phyloP scores from a whole-genome alignment of 1,140 invertebrate genomes.

The Riptortus pedestris region DNA sequence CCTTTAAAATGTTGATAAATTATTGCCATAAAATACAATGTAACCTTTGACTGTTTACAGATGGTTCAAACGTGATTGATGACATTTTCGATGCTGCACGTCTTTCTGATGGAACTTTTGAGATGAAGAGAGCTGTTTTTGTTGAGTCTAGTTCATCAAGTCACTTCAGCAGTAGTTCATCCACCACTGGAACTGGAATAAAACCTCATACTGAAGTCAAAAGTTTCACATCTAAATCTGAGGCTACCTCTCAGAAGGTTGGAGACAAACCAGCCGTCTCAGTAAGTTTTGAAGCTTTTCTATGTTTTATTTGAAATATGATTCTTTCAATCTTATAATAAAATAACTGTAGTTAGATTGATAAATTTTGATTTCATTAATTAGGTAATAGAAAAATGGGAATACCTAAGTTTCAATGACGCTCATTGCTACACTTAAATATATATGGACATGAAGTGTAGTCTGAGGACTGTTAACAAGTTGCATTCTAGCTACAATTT shows the following conservation, averaged over 20 bases:
- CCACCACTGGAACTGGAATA: conserved; percentile 23
- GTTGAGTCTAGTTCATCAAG: conserved; percentile 38
- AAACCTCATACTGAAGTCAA: conserved; percentile 38
- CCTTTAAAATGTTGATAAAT: no score
- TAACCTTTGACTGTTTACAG: no score
- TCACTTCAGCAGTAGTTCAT: conserved; percentile 29
- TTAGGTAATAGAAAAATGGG: no score
- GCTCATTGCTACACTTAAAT: no score
- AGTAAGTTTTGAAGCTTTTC: conserved; percentile 26
- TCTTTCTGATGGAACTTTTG: conserved; percentile 32
- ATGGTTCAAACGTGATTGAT: conserved; percentile 21
- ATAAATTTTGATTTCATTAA: no score
- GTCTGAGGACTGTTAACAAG: no score
- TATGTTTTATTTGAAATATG: conserved; percentile 4
- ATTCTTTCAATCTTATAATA: no score
- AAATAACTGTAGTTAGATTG: no score
- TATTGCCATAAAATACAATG: no score
- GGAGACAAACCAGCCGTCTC: conserved; percentile 34
- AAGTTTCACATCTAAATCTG: conserved; percentile 35
- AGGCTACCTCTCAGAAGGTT: conserved; percentile 34
- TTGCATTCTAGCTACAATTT: no score
- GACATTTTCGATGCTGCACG: conserved; percentile 9
- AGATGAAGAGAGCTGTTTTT: conserved; percentile 38
- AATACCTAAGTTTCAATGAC: no score
- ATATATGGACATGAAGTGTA: no score